Evolutionary conservation across 2,113 vertebrate species (phyloP).

Genomic region (Gambusia affinis): DNA sequence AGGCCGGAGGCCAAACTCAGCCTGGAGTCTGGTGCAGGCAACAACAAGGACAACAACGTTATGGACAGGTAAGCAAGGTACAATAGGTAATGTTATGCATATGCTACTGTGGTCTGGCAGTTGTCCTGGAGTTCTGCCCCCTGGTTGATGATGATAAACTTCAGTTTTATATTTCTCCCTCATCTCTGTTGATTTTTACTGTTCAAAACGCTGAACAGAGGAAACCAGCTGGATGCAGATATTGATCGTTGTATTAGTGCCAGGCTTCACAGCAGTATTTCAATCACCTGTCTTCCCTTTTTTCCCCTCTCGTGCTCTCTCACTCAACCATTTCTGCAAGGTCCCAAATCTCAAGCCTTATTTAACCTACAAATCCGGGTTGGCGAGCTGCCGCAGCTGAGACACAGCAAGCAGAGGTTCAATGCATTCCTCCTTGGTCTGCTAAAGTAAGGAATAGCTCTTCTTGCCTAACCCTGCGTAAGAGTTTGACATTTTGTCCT

Average conservation of each 20-base stretch:
- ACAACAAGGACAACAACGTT: slow-evolving; percentile 87
- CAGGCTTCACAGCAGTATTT: slow-evolving; percentile 42
- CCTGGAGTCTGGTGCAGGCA: slow-evolving; percentile 92
- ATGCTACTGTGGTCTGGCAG: no score
- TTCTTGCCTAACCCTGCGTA: background rate
- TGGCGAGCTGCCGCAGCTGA: slow-evolving; percentile 84
- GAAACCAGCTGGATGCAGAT: slow-evolving; percentile 34
- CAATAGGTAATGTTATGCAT: no score
- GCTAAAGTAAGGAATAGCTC: slow-evolving; percentile 83
- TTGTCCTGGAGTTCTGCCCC: background rate
- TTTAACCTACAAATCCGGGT: slow-evolving; percentile 85
- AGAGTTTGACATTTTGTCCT: background rate
- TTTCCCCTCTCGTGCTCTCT: slow-evolving; percentile 3
- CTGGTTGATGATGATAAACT: slow-evolving; percentile 20
- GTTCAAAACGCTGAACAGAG: slow-evolving; percentile 52
- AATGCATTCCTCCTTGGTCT: slow-evolving; percentile 93
- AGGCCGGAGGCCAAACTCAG: slow-evolving; percentile 88
- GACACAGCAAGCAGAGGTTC: slow-evolving; percentile 87
- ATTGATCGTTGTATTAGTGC: slow-evolving; percentile 42
- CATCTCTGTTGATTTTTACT: slow-evolving; percentile 32
- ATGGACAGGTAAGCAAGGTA: no score
- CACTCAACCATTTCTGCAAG: slow-evolving; percentile 65
- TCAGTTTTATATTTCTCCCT: slow-evolving; percentile 14
- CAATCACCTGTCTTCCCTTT: background rate
- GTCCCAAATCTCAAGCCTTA: slow-evolving; percentile 78